Percentiles rank a stretch among this genome's conserved stretches.
Evolutionary conservation across 23 tunicate species (phyloP).

Genomic region (Clavelina lepadiformis): DNA sequence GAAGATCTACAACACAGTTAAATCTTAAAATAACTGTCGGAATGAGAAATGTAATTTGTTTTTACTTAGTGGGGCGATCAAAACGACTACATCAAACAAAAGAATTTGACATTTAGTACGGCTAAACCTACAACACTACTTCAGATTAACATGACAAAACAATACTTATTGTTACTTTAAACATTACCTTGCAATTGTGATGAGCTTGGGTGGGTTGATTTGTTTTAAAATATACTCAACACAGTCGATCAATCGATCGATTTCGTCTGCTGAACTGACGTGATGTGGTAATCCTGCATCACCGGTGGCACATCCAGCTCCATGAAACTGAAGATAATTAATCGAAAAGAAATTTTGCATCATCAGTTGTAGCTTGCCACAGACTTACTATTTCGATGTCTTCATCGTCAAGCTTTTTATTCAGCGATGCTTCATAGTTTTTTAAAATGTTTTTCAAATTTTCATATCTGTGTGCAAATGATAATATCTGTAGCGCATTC

Average conservation of each 20-base stretch:
- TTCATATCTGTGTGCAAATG: constrained; percentile 9
- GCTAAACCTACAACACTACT: background rate
- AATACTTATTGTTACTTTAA: background rate
- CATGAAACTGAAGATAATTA: constrained; percentile 34
- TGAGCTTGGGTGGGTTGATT: constrained; percentile 19
- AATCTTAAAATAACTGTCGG: no score
- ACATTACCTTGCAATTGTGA: constrained; percentile 46
- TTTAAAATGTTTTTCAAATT: constrained; percentile 1
- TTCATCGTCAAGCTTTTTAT: constrained; percentile 15
- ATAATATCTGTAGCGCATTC: no score
- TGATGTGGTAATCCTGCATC: constrained; percentile 71
- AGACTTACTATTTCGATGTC: constrained; percentile 29
- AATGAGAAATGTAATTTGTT: no score
- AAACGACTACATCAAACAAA: background rate
- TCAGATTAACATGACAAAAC: background rate
- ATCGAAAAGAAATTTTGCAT: background rate
- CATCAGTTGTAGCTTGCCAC: background rate
- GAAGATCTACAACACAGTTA: constrained; percentile 16
- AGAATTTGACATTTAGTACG: background rate
- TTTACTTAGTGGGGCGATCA: background rate
- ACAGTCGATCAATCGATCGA: constrained; percentile 1
- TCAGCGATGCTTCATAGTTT: constrained; percentile 6
- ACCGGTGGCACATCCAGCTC: constrained; percentile 63
- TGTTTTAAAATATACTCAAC: constrained; percentile 10
- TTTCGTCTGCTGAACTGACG: constrained; percentile 35